Evolutionary conservation across 2,888 invertebrate genomes (phyloP), one percentile per base, ranked within the genome.

Genomic region (Pilophorus perplexus): DNA sequence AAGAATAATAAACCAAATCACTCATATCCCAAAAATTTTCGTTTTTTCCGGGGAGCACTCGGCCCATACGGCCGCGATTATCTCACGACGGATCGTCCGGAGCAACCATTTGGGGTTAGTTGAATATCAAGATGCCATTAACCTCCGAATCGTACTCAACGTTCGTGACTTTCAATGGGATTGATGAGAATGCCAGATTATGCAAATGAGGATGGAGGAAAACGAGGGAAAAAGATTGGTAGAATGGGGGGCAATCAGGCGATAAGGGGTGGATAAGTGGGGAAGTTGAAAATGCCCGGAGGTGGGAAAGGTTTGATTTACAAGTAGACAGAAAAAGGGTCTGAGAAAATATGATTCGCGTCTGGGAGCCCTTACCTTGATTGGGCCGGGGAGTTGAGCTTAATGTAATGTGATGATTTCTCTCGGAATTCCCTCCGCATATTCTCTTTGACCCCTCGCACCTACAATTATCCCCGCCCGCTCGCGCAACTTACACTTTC

Each of bases 161-260:
- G 46, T 46, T 22, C 46, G 46, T 46, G 46, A 46, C 46, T 23
- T 22, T 46, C 23, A 12, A 12, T 14, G 3, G 22, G 25, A 46
- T 46, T 46, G 46, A 46, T 46, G 46, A 14, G 14, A 23, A n/a
- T n/a, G n/a, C 46, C 46, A n/a, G 12, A 46, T 46, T 46, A 46
- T 23, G 46, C 23, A 46, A 46, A 46, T 46, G 20, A 25, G 46
- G 23, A 1, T 4, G 23, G 46, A 23, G 23, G 22, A 46, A 46
- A 25, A 22, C 46, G 14, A 23, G 46, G 14, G 46, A 22, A 42
- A 23, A 10, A 46, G n/a, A n/a, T n/a, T n/a, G n/a, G n/a, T n/a
- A n/a, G n/a, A n/a, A n/a, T n/a, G n/a, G n/a, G n/a, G n/a, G 46
- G 46, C 12, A 46, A 46, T 46, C 46, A 46, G 46, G 25, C 5